phyloP scores from a whole-genome alignment of 1,140 invertebrate genomes.

The Nautilus pompilius region DNA sequence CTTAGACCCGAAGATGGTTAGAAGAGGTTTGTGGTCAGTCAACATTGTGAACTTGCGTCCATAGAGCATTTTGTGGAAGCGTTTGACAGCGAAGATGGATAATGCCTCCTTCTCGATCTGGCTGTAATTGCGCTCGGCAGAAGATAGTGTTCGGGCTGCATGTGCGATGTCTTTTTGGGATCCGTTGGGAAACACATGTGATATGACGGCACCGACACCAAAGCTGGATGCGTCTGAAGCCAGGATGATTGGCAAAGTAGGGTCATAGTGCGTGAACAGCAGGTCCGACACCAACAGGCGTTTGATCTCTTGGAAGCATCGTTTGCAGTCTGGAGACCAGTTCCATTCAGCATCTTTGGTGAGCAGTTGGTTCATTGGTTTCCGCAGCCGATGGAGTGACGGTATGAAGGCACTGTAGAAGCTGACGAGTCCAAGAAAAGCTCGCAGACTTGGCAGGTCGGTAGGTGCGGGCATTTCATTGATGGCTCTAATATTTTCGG shows the following conservation, averaged over 20 bases:
- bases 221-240: conserved; percentile 10
- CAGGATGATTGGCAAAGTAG: conserved; percentile 37
- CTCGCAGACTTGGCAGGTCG: conserved; percentile 41
- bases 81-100: conserved; percentile 55
- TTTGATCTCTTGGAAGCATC: conserved; percentile 29
- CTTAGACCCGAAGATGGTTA: conserved; percentile 46
- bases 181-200: conserved; percentile 47
- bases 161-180: conserved; percentile 52
- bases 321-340: conserved; percentile 2
- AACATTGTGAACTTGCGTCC: conserved; percentile 51
- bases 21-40: conserved; percentile 58
- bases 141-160: conserved; percentile 51
- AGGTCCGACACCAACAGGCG: conserved; percentile 3
- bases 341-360: no score
- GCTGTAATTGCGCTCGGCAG: conserved; percentile 57
- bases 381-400: no score
- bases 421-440: conserved; percentile 48
- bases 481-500: conserved; percentile 51
- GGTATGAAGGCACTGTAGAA: conserved; percentile 43
- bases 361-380: no score
- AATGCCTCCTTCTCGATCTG: conserved; percentile 61
- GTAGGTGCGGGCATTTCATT: conserved; percentile 41
- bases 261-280: conserved; percentile 44
- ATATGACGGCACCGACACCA: conserved; percentile 57
- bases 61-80: conserved; percentile 59